Base-by-base conservation (phyloP, 2,797 vertebrate genomes). In the Chloroceryle inda region DNA sequence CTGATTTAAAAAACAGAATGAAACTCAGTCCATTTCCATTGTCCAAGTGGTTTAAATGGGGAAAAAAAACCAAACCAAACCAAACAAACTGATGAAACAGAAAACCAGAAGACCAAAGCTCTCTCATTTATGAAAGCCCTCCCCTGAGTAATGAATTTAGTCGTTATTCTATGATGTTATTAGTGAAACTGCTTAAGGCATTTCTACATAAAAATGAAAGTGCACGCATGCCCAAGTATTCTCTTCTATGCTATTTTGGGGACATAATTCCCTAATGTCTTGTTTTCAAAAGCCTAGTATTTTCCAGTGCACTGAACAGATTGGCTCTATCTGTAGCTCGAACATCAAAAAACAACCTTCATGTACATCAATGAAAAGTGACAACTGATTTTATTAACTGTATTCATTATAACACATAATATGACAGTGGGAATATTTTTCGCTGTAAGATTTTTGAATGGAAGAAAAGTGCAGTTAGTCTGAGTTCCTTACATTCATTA, bases 401-500 rank as follows among this genome's bases (percentile, higher is more conserved):
- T 91, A 95, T 97, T 96, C 95, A 96, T 97, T 95, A 91, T 97
- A 96, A 96, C 93, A 96, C 92, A 94, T 95, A 92, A 96, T 92
- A 96, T 96, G 96, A 96, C 95, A 97, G 95, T 95, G 93, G 91
- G 79, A 93, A 95, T 95, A 95, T 91, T 92, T 96, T 97, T 97
- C 93, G 92, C 86, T 90, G 87, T 94, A 91, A 94, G 91, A 84
- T 93, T 97, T 92, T 79, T 85, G 89, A 96, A 96, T 89, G 94
- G 95, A 96, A 96, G 94, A 87, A 96, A 98, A 98, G 97, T 97
- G 97, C 97, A 94, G 85, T 98, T 97, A 96, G 90, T 95, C 85
- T 94, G 96, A 96, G 96, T 96, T 96, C 95, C 94, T 97, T 97
- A 97, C 97, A 97, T 98, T 98, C 97, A 91, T 96, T 96, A 96